Percentiles rank a stretch among this genome's conserved stretches.
Conservation (phyloP, 2,888 invertebrate species). For the Rhorus exstirpatorius region DNA sequence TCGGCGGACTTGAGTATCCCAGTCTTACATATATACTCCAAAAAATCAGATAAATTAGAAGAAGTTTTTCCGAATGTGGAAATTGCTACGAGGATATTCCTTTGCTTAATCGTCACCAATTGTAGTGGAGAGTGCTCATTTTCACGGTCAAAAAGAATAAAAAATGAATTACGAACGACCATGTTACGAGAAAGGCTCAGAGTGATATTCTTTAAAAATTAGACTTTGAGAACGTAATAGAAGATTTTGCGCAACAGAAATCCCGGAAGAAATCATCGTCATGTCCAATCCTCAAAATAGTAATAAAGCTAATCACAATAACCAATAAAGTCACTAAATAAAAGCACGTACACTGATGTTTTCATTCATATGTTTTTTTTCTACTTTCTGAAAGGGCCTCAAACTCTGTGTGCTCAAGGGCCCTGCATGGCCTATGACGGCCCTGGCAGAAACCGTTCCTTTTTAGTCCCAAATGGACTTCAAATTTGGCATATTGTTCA, state of each 20-base stretch:
- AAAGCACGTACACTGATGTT: too few species aligned
- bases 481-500: too few species aligned
- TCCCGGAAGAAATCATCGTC: constrained; percentile 49
- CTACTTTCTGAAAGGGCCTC: too few species aligned
- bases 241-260: constrained; percentile 72
- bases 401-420: too few species aligned
- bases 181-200: constrained; percentile 76
- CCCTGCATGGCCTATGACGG: too few species aligned
- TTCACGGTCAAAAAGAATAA: constrained; percentile 72
- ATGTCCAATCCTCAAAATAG: neutral
- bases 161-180: constrained; percentile 74
- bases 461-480: too few species aligned
- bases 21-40: too few species aligned
- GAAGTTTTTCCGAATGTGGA: constrained; percentile 75
- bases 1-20: too few species aligned
- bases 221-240: constrained; percentile 76
- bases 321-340: too few species aligned
- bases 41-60: constrained; percentile 68
- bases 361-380: too few species aligned
- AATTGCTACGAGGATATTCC: constrained; percentile 76
- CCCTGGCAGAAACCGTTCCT: too few species aligned
- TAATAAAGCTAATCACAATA: too few species aligned
- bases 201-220: constrained; percentile 73
- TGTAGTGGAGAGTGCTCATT: constrained; percentile 75
- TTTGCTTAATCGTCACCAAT: constrained; percentile 75